A percentile compares a stretch with the other conserved stretches of the same genome.
Conservation (phyloP, 2,888 invertebrate species). For the Apamea epomidion region DNA sequence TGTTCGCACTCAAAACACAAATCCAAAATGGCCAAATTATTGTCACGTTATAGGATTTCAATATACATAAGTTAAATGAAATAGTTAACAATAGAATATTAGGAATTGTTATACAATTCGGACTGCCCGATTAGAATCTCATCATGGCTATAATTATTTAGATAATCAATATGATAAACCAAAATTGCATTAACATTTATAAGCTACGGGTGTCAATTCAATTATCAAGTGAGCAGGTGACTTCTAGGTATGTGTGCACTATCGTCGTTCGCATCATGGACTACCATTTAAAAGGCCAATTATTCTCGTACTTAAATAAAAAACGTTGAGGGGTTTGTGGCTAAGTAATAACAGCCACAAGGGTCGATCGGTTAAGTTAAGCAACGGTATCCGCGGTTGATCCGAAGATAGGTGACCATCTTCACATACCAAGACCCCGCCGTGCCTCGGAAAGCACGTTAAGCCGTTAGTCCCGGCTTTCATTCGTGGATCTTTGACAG, state of each 20-base stretch:
- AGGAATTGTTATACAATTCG: slow-evolving; percentile 11
- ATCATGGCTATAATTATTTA: slow-evolving; percentile 14
- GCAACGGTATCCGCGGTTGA: too few relatives aligned
- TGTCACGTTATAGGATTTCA: neutral
- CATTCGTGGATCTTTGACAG: too few relatives aligned
- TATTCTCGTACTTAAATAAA: neutral
- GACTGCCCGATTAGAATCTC: slow-evolving; percentile 4
- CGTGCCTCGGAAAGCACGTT: too few relatives aligned
- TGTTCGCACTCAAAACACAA: neutral
- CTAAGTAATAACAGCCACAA: too few relatives aligned
- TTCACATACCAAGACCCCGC: too few relatives aligned
- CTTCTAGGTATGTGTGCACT: too few relatives aligned
- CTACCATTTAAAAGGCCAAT: neutral
- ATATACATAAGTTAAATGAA: slow-evolving; percentile 12
- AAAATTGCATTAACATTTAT: slow-evolving; percentile 18
- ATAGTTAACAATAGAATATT: neutral
- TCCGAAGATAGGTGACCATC: too few relatives aligned
- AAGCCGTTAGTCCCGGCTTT: too few relatives aligned
- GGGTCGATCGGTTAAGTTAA: too few relatives aligned
- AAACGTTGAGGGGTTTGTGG: too few relatives aligned
- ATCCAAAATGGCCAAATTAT: neutral
- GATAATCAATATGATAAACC: slow-evolving; percentile 13
- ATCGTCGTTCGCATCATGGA: neutral
- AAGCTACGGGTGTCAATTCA: neutral
- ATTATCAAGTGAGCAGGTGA: neutral